Base-by-base conservation (phyloP, 2,888 invertebrate species). In the Thecocarcelia acutangulata region DNA sequence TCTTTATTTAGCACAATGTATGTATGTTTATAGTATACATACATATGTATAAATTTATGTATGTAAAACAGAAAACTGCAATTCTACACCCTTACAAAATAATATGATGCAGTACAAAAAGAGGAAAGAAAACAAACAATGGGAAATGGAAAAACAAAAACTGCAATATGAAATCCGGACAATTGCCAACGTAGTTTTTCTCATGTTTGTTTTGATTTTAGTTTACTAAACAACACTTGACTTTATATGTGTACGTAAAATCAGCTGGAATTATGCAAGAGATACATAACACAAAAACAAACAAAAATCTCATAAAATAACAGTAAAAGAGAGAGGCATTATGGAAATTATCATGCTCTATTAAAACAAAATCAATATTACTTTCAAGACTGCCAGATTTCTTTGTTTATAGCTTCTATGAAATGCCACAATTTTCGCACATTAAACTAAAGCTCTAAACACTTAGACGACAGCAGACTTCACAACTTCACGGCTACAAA, bases 121-220 rank as follows among this genome's bases (percentile, higher is more conserved):
- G 19, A 48, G n/a, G 33, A 54, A 52, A 13, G 42, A 12, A 21
- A 52, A 56, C 33, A 61, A 63, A 61, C 28, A 46, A 2, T 24
- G 24, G 24, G 24, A 46, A 44, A 15, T 8, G 42, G 46, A 66
- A 21, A 70, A 46, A 63, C 48, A 44, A 50, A 68, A 76, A 37
- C 21, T 6, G 56, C 48, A 66, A 13, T 19, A 73, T 28, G 44
- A 64, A 59, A 44, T 61, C 44, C 59, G 61, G 63, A 50, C 37
- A 19, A 54, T 58, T 58, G n/a, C n/a, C n/a, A 33, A 33, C 33
- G 33, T 42, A 24, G 46, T 59, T 80, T 52, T 70, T 63, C 17
- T 24, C 33, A 68, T 48, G 46, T 81, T 77, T 77, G 76, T 77
- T 81, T 81, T 77, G 81, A 59, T 81, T 64, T 24, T 21, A 28